These are phyloP conservation scores for Sycobia sp. DNA, from an alignment of 1,140 invertebrate species.

Conservation along the genomic window DNA sequence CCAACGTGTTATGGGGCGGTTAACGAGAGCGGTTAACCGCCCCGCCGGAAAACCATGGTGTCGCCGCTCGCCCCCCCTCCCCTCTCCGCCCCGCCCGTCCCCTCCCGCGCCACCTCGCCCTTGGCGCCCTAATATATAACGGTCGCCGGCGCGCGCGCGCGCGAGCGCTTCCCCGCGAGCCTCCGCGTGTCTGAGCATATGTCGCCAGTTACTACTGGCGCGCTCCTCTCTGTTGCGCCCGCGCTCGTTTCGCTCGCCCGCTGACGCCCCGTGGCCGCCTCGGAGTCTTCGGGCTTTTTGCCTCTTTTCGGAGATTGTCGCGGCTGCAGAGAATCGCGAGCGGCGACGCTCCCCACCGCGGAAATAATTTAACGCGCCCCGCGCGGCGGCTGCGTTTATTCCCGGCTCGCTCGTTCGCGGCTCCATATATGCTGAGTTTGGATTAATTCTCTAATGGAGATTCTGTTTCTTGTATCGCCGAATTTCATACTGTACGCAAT, in stretches of 20 bases:
- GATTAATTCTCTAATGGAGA: too few relatives aligned
- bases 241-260: background rate
- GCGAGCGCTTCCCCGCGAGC: too few relatives aligned
- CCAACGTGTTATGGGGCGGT: constrained; percentile 59
- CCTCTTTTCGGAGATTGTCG: too few relatives aligned
- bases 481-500: too few relatives aligned
- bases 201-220: constrained; percentile 54
- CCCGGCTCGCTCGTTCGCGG: too few relatives aligned
- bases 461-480: too few relatives aligned
- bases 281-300: background rate
- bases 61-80: constrained; percentile 34
- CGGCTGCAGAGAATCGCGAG: too few relatives aligned
- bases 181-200: constrained; percentile 59
- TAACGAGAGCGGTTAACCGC: constrained; percentile 62
- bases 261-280: background rate
- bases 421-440: too few relatives aligned
- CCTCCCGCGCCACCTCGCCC: background rate
- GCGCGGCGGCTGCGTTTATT: too few relatives aligned
- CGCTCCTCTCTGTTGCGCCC: background rate
- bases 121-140: constrained; percentile 55
- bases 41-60: constrained; percentile 58
- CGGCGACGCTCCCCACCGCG: too few relatives aligned
- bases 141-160: constrained; percentile 31
- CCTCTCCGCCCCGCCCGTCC: background rate
- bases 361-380: too few relatives aligned